Evolutionary conservation across 2,888 invertebrate species (phyloP), one percentile per base, ranked within the genome.

Genomic region (Rhagium mordax): DNA sequence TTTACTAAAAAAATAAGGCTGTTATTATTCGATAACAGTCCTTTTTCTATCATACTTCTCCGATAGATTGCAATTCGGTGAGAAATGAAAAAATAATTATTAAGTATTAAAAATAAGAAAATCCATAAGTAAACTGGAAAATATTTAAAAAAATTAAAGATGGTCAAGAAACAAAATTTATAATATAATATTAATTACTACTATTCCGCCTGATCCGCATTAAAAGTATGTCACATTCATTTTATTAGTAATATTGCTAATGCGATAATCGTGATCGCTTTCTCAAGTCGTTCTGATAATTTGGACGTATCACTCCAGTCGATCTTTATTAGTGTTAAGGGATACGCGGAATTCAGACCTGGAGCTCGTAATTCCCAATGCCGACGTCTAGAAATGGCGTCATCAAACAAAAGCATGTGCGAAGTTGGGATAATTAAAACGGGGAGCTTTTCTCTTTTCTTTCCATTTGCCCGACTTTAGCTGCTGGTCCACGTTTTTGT

Each of bases 351-450:
- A 81, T 81, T 81, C 81, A 74, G 77, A 33, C 55, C 55, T 66
- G 77, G 75, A 74, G 64, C 66, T 77, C 74, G 81, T 80, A 80
- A 80, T 81, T 81, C 77, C 77, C 78, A 78, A 77, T 29, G 59
- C 59, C 41, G 61, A 61, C 79, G 72, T 77, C 75, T 72, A 76
- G 81, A 83, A 84, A 83, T 83, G 83, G 83, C 85, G 82, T 83
- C 83, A 83, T 84, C 83, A 83, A 81, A 84, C 85, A 84, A 84
- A 84, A 84, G 85, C 84, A 83, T 84, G 84, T 84, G 82, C 83
- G 82, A 83, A 80, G 80, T 78, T 79, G 78, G 81, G 84, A 85
- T 85, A 85, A 85, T 85, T 85, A 85, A 85, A 85, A 84, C 82
- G 84, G 83, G 82, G 76, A 70, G 81, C 77, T 74, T 76, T 78